A percentile compares a stretch with the other conserved stretches of the same genome.
Conservation (phyloP, 2,113 vertebrate species). For the Sinocyclocheilus grahami region DNA sequence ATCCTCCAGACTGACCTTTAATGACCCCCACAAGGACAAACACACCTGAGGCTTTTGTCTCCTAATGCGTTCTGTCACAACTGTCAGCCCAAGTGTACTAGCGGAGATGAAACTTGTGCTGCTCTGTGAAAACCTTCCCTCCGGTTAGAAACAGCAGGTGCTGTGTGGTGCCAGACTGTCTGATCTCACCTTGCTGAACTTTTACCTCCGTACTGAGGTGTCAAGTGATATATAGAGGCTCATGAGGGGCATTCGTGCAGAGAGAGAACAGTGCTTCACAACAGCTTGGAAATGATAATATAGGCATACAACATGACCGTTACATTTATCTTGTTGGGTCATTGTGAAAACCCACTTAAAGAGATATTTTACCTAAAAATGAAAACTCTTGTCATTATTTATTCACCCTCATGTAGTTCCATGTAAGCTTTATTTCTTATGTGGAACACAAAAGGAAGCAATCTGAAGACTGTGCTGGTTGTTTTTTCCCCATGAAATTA, state of each 20-base stretch:
- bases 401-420: background rate
- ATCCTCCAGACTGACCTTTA: constrained; percentile 24
- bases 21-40: constrained; percentile 1
- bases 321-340: background rate
- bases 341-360: background rate
- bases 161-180: constrained; percentile 17
- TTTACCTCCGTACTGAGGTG: constrained; percentile 10
- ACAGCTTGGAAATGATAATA: constrained; percentile 3
- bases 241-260: constrained; percentile 21
- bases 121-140: constrained; percentile 28
- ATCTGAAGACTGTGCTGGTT: background rate
- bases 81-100: constrained; percentile 29
- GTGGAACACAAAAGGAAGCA: background rate
- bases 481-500: background rate
- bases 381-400: background rate
- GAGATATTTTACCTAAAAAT: background rate
- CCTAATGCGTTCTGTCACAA: constrained; percentile 16
- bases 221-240: constrained; percentile 17
- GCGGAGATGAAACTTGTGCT: constrained; percentile 16
- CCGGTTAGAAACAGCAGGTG: constrained; percentile 34
- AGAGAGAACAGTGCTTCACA: background rate
- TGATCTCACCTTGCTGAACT: constrained; percentile 43
- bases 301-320: background rate
- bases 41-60: constrained; percentile 27
- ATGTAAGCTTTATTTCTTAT: too few relatives aligned